Evolutionary conservation across 2,888 invertebrate genomes (phyloP).

Genomic region (Chironomus tentans): DNA sequence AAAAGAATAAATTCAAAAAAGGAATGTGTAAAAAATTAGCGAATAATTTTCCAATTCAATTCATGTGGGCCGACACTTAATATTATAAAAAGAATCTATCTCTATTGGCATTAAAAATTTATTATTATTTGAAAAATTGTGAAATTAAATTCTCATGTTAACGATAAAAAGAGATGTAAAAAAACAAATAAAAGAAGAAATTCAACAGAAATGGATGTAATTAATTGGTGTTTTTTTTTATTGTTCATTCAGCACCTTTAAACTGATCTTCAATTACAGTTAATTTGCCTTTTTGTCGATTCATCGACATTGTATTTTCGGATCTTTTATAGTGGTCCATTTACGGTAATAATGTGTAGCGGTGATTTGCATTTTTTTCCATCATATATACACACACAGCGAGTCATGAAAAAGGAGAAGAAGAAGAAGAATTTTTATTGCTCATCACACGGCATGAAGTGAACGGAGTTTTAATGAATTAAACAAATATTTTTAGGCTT

Average conservation of each 20-base stretch:
- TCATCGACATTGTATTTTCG: neutral
- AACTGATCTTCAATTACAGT: constrained; percentile 14
- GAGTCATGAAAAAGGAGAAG: neutral
- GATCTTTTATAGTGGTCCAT: neutral
- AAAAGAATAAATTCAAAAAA: too few relatives aligned
- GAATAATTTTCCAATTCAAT: too few relatives aligned
- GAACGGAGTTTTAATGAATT: constrained; percentile 10
- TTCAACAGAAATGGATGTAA: neutral
- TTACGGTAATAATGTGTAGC: neutral
- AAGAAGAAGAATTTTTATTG: neutral
- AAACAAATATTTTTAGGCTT: constrained; percentile 19
- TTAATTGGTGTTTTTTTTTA: neutral
- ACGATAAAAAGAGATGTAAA: neutral
- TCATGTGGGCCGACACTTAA: neutral
- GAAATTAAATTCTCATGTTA: neutral
- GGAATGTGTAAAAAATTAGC: too few relatives aligned
- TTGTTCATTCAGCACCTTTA: constrained; percentile 10
- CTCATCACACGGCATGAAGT: neutral
- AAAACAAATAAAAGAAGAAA: constrained; percentile 17
- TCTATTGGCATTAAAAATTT: too few relatives aligned
- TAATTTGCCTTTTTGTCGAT: constrained; percentile 7
- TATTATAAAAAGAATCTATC: neutral
- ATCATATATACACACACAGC: too few relatives aligned
- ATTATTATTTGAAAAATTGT: neutral
- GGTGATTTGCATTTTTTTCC: constrained; percentile 14